Conservation (phyloP, 1,140 invertebrate species). For the Melitaea cinxia region DNA sequence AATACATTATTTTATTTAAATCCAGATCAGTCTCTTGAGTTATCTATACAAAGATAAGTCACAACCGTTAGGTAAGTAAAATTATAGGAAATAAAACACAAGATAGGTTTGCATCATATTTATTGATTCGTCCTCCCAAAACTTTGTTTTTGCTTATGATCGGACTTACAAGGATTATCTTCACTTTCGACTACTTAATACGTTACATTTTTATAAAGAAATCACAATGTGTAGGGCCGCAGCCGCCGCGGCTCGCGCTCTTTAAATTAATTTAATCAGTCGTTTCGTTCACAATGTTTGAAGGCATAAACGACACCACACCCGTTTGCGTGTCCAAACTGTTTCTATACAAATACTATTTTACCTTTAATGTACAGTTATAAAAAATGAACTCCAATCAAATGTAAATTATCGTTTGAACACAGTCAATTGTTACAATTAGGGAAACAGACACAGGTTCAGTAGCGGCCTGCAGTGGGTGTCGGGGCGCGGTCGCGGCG, state of each 20-base stretch:
- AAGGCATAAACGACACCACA: slow-evolving; percentile 17
- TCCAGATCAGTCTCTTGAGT: not conserved
- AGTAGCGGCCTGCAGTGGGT: not conserved
- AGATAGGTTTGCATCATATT: slow-evolving; percentile 75
- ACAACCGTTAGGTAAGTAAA: not conserved
- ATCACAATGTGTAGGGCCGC: slow-evolving; percentile 71
- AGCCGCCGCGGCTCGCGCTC: slow-evolving; percentile 46
- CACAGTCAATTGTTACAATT: no score
- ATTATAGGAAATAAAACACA: slow-evolving; percentile 62
- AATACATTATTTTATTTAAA: no score
- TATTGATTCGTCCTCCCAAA: slow-evolving; percentile 78
- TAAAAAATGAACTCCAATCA: no score
- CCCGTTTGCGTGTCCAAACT: slow-evolving; percentile 12
- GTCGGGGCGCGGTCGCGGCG: slow-evolving; percentile 34
- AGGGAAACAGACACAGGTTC: no score
- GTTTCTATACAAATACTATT: not conserved
- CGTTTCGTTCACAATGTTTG: slow-evolving; percentile 48
- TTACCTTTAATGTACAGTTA: not conserved
- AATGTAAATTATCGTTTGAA: no score
- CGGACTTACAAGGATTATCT: slow-evolving; percentile 78
- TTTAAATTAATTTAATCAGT: slow-evolving; percentile 63
- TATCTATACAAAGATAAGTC: not conserved
- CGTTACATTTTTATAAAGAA: slow-evolving; percentile 79
- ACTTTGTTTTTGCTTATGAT: slow-evolving; percentile 71
- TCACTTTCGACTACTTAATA: slow-evolving; percentile 78